Conservation (phyloP, 2,888 invertebrate genomes). For the Callyntrura guangdongensis region DNA sequence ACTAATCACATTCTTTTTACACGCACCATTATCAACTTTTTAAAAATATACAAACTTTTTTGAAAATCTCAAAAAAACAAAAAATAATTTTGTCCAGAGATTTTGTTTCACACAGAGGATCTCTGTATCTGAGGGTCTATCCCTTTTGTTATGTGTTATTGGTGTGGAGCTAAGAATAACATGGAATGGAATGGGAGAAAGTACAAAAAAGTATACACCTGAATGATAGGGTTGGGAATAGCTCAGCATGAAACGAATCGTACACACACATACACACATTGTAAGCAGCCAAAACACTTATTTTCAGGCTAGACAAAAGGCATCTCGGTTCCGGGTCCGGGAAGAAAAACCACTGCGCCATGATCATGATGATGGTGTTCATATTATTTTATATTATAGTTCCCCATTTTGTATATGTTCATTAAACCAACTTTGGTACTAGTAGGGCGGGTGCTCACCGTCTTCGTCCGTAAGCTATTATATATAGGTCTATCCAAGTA, state of each 20-base stretch:
- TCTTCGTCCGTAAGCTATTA: neutral
- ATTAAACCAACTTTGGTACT: neutral
- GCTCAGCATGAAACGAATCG: conserved; percentile 1
- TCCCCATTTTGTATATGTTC: neutral
- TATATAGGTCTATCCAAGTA: neutral
- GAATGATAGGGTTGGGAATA: conserved; percentile 37
- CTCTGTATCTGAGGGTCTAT: conserved; percentile 64
- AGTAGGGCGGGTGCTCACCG: conserved; percentile 52
- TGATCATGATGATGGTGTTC: conserved; percentile 49
- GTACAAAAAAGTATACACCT: conserved; percentile 29
- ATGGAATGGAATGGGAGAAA: conserved; percentile 9
- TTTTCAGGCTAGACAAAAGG: neutral
- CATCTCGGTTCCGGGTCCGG: conserved; percentile 55
- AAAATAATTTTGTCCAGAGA: conserved; percentile 44
- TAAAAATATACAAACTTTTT: conserved; percentile 57
- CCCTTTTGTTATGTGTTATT: conserved; percentile 57
- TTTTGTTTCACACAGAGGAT: conserved; percentile 36
- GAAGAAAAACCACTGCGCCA: conserved; percentile 55
- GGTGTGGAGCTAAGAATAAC: neutral
- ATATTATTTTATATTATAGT: neutral
- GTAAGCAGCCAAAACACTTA: neutral
- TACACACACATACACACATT: neutral
- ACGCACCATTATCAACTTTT: conserved; percentile 19
- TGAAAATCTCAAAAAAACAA: conserved; percentile 50
- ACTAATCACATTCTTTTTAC: conserved; percentile 39